Conservation (phyloP, 2,888 invertebrate genomes). For the Sisyra terminalis region DNA sequence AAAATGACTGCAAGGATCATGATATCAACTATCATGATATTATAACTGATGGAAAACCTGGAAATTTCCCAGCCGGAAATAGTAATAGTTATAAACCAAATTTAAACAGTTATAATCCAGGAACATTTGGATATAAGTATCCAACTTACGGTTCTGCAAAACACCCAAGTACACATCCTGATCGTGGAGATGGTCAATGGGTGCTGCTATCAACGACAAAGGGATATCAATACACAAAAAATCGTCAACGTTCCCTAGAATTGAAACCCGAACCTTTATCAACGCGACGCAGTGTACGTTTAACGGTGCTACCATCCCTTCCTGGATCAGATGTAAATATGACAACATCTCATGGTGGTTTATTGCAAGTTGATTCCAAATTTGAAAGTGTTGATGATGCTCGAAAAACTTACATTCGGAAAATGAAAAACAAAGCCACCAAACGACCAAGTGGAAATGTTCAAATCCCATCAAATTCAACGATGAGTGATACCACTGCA, state of each 20-base stretch:
- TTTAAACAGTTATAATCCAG: conserved; percentile 5
- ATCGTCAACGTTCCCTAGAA: conserved; percentile 22
- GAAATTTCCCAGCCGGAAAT: conserved; percentile 29
- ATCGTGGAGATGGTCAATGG: conserved; percentile 59
- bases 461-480: conserved; percentile 19
- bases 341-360: conserved; percentile 55
- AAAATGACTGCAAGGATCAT: no score
- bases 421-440: conserved; percentile 17
- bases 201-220: conserved; percentile 60
- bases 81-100: conserved; percentile 10
- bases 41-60: conserved; percentile 36
- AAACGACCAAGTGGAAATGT: conserved; percentile 9
- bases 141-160: conserved; percentile 25
- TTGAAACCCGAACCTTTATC: conserved; percentile 17
- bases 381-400: conserved; percentile 52
- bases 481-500: conserved; percentile 36
- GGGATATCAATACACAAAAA: conserved; percentile 43
- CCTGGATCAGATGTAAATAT: conserved; percentile 42
- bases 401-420: conserved; percentile 26
- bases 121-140: conserved; percentile 11
- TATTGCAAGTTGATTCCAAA: conserved; percentile 56
- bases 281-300: conserved; percentile 23
- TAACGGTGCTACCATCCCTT: conserved; percentile 56
- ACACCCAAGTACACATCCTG: conserved; percentile 40
- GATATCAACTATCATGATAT: conserved; percentile 27